Evolutionary conservation across 2,113 vertebrate species (phyloP), one percentile per base, ranked within the genome.

Genomic region (Pyxicephalus adspersus): DNA sequence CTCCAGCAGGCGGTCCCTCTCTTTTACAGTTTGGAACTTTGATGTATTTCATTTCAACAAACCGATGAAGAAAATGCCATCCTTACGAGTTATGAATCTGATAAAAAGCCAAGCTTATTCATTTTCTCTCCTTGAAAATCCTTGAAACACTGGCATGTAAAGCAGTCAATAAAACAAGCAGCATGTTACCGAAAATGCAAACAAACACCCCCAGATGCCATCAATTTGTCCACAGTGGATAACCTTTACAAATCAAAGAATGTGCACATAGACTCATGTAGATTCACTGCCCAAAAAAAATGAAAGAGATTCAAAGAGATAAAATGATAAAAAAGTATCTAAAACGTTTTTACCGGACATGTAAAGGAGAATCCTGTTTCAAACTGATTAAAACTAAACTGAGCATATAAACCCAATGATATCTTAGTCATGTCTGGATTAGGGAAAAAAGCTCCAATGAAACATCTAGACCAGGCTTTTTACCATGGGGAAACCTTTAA

Each of bases 81-180:
- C 71, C 55, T 58, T 38, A 55, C 70, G 31, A 76, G 58, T 64
- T 25, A 38, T 29, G 25, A 34, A 78, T 78, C 63, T 78, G 63
- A 78, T 78, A 66, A 78, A 34, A 57, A 54, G 64, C 18, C 19
- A 16, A 66, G 76, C 19, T 17, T 50, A 64, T 67, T 34, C 57
- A 78, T 78, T 78, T 61, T 55, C 74, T 23, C 31, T 76, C 64
- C 52, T 64, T 23, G 2, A 77, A 64, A 67, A n/a, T n/a, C 64
- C 60, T 31, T 67, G 76, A 78, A 38, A 20, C 76, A 26, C 64
- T 15, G 64, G 22, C 51, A 28, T 28, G 76, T 78, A 55, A 64
- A n/a, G 25, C 50, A 34, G 76, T 51, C 13, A 23, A 52, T 77
- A 66, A 78, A 78, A 78, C 76, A 78, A 78, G 54, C 55, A 22